Evolutionary conservation across 1,140 invertebrate genomes (phyloP), one percentile per base, ranked within the genome.

Genomic region (Drosophila tani): DNA sequence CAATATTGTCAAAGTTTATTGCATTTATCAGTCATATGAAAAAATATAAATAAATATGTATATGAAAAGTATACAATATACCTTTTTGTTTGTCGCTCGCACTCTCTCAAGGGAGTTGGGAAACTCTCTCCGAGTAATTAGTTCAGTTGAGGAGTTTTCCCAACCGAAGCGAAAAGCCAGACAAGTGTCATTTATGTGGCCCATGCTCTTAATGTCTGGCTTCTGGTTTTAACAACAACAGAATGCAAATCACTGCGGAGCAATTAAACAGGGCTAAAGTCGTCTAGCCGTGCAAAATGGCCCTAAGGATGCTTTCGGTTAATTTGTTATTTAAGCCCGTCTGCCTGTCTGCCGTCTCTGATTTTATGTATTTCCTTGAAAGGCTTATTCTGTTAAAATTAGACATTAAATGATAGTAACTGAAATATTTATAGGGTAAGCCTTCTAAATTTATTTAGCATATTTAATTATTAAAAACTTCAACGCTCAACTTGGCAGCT

Each of bases 1-100:
- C 32, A 71, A 81, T 85, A 85, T 69, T 82, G 82, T 86, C 74
- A 76, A 90, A 90, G 85, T 79, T 79, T 79, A 90, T 90, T 85
- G 79, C 77, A 87, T 87, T 88, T 88, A 83, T 79, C 66, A 79
- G 53, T 40, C 53, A 70, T 69, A 65, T 53, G 21, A 29, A 41
- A 56, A 55, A 29, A 27, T n/a, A n/a, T 15, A 35, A n/a, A n/a
- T 17, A 50, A 29, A 53, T 32, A 21, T 38, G 12, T 58, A 19
- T 21, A 45, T 15, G 32, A 29, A 49, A 38, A 19, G 12, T 55
- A 38, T 55, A 38, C 3, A 21, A 55, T 55, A 55, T n/a, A 38
- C 14, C 8, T 14, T 51, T 55, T 19, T 19, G 17, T 9, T 43
- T 35, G 7, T 7, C 12, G 12, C 32, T 9, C 29, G 8, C 15